Percentiles rank a stretch among this genome's conserved stretches.
Evolutionary conservation across 92 coral and sea anemone genomes (phyloP).

Genomic region (Palythoa grandis): DNA sequence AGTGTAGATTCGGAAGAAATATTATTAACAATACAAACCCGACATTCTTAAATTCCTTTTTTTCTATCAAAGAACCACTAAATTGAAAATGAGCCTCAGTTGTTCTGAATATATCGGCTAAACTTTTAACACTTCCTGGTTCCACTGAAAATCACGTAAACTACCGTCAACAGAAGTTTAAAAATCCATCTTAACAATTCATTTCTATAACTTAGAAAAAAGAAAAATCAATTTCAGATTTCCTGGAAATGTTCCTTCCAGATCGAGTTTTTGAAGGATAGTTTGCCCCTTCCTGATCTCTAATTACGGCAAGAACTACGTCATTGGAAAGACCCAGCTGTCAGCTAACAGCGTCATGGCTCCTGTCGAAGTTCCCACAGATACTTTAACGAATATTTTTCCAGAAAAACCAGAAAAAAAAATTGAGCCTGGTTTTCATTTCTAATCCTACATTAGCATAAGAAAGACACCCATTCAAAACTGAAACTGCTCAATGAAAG

Average conservation of each 20-base stretch:
- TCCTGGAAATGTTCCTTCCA: too few species aligned
- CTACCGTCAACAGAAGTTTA: background rate
- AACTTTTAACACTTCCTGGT: background rate
- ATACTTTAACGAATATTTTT: background rate
- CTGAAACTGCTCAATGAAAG: constrained; percentile 16
- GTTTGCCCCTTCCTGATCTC: background rate
- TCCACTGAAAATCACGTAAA: background rate
- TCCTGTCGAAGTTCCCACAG: background rate
- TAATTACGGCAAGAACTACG: background rate
- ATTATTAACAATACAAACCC: too few species aligned
- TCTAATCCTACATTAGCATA: background rate
- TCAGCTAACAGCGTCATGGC: too few species aligned
- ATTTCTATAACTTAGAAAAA: too few species aligned
- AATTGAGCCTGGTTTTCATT: background rate
- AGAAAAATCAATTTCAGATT: too few species aligned
- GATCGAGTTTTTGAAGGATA: too few species aligned
- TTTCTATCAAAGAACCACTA: background rate
- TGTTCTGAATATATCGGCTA: background rate
- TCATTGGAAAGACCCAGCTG: background rate
- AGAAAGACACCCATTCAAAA: too few species aligned
- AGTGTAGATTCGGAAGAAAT: too few species aligned
- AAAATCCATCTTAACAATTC: too few species aligned
- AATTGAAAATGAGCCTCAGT: background rate
- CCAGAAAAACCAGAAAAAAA: background rate
- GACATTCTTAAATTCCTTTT: too few species aligned